phyloP scores from a whole-genome alignment of 2,797 vertebrate genomes.

The Oryzias dopingdopingensis region DNA sequence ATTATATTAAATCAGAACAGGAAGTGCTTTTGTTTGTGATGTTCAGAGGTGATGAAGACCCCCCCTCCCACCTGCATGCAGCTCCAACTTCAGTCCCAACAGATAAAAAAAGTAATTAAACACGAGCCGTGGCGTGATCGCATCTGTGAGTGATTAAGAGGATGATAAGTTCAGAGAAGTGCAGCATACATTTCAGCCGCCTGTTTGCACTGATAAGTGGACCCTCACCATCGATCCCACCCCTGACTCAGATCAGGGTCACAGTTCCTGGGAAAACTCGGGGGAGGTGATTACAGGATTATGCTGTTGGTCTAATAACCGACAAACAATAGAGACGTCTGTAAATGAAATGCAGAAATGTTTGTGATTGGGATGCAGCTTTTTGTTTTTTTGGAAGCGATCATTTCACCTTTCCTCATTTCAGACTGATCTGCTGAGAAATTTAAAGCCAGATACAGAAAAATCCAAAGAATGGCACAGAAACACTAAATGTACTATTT shows the following conservation, averaged over 20 bases:
- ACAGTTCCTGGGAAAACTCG: background rate
- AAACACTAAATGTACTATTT: too few relatives aligned
- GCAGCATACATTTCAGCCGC: constrained; percentile 8
- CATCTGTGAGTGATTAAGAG: constrained; percentile 13
- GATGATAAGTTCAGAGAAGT: constrained; percentile 9
- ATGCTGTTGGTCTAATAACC: too few relatives aligned
- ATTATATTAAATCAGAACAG: background rate
- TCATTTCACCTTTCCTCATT: constrained; percentile 19
- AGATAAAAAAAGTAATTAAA: constrained; percentile 14
- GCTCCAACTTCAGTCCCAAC: constrained; percentile 1
- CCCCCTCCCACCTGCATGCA: background rate
- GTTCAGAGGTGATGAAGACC: constrained; percentile 1
- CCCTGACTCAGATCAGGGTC: constrained; percentile 37
- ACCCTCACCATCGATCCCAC: constrained; percentile 41
- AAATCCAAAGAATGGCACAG: too few relatives aligned
- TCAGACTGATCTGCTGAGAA: constrained; percentile 22
- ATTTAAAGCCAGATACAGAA: too few relatives aligned
- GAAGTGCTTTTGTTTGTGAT: background rate
- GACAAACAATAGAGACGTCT: too few relatives aligned
- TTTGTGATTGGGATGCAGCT: background rate
- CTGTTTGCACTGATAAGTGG: constrained; percentile 29
- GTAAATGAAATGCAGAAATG: background rate
- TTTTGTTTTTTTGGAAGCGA: background rate
- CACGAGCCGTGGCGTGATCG: background rate
- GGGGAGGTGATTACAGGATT: too few relatives aligned